These are phyloP conservation scores for Pterois miles DNA, from an alignment of 2,797 vertebrate genomes.

Conservation along the genomic window DNA sequence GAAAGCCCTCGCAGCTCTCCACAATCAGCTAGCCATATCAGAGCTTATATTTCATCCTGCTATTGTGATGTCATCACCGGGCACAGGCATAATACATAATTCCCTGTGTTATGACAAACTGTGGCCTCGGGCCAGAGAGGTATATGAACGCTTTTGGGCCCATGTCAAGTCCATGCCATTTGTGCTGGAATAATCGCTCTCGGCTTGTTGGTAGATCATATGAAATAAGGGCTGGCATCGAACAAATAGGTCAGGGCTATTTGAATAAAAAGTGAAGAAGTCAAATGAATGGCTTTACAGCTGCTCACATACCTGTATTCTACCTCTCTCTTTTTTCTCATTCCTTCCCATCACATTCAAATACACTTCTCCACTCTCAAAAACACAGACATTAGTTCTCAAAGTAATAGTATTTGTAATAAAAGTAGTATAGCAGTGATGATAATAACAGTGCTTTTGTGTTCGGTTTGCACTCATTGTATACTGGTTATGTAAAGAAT, in stretches of 20 bases:
- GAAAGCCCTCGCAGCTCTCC: constrained; percentile 86
- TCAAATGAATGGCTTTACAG: constrained; percentile 68
- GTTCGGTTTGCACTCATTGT: fast-evolving
- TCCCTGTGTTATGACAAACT: constrained; percentile 87
- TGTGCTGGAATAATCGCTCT: constrained; percentile 81
- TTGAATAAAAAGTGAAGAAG: constrained; percentile 75
- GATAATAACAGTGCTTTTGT: background rate
- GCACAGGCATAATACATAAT: constrained; percentile 86
- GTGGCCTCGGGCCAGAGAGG: constrained; percentile 77
- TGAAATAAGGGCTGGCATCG: constrained; percentile 71
- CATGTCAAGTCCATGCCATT: constrained; percentile 80
- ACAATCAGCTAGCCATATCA: constrained; percentile 87
- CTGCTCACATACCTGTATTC: constrained; percentile 25
- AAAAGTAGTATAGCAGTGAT: background rate
- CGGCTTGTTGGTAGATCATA: constrained; percentile 71
- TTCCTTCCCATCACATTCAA: background rate
- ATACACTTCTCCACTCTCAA: background rate
- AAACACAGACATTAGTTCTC: background rate
- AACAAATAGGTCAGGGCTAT: constrained; percentile 77
- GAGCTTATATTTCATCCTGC: constrained; percentile 87
- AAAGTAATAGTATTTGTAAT: constrained; percentile 6
- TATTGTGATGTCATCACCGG: constrained; percentile 87
- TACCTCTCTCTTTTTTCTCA: background rate
- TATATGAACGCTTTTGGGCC: constrained; percentile 82
- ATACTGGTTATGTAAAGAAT: no score